Percentiles rank a stretch among this genome's conserved stretches.
These are phyloP conservation scores for Myanophis thanlyinensis DNA, from an alignment of 2,113 vertebrate species.

Conservation along the genomic window DNA sequence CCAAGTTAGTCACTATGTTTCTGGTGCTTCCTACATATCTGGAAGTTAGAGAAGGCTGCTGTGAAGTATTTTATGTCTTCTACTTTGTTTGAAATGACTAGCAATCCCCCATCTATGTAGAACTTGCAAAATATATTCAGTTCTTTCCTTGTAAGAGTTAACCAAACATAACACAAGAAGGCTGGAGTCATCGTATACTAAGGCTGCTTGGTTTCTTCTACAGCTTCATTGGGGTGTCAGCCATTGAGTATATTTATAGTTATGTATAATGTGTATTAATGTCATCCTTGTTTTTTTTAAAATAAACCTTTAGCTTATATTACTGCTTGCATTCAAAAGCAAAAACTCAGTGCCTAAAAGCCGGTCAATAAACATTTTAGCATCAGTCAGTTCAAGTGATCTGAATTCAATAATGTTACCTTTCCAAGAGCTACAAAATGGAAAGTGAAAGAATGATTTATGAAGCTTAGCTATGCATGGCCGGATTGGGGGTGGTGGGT, in stretches of 20 bases:
- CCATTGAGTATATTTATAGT: constrained; percentile 60
- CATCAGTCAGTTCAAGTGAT: constrained; percentile 69
- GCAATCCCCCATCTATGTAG: background rate
- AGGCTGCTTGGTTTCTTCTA: constrained; percentile 49
- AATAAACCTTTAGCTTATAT: constrained; percentile 67
- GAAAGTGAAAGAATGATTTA: constrained; percentile 81
- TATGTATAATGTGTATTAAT: constrained; percentile 57
- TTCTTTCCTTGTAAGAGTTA: constrained; percentile 41
- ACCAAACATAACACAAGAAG: background rate
- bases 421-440: constrained; percentile 72
- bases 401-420: constrained; percentile 78
- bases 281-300: constrained; percentile 62
- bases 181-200: constrained; percentile 20
- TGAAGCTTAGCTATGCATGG: constrained; percentile 75
- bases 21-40: background rate
- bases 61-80: background rate
- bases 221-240: constrained; percentile 48
- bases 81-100: background rate
- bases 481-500: constrained; percentile 59
- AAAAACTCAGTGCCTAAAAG: constrained; percentile 65
- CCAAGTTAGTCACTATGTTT: background rate
- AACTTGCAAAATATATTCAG: constrained; percentile 22
- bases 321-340: constrained; percentile 61
- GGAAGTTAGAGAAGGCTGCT: background rate
- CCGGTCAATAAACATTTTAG: constrained; percentile 77